Evolutionary conservation across 1,140 invertebrate species (phyloP).

Genomic region (Trichonephila inaurata): DNA sequence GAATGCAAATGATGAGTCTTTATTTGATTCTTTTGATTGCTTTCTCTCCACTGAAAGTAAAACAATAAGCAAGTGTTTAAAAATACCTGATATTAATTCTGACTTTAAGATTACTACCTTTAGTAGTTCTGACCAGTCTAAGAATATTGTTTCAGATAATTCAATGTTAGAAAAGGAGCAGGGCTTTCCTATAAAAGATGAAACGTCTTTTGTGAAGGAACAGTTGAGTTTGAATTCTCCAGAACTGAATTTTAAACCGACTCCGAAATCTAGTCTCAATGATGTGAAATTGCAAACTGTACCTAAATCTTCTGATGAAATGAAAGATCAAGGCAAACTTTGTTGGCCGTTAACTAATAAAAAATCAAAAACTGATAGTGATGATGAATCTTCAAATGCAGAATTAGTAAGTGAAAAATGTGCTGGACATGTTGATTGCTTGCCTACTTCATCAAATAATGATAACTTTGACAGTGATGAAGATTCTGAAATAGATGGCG

Average conservation of each 20-base stretch:
- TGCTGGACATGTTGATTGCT: conserved; percentile 82
- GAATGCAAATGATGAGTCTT: conserved; percentile 90
- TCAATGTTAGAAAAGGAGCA: conserved; percentile 3
- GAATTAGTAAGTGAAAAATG: conserved; percentile 46
- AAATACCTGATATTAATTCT: conserved; percentile 17
- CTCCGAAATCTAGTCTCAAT: conserved; percentile 36
- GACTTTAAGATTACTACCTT: conserved; percentile 35
- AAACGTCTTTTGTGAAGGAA: not conserved
- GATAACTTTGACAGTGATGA: conserved; percentile 89
- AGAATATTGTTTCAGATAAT: not conserved
- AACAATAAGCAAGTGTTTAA: conserved; percentile 18
- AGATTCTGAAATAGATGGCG: conserved; percentile 78
- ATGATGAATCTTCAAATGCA: not conserved
- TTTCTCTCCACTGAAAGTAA: conserved; percentile 20
- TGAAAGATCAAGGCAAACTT: conserved; percentile 58
- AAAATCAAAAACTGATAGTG: not conserved
- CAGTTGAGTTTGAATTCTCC: not conserved
- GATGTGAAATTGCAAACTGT: conserved; percentile 23
- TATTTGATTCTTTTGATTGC: conserved; percentile 78
- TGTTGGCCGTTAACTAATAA: not conserved
- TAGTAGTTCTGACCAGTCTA: conserved; percentile 15
- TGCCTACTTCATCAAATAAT: conserved; percentile 82
- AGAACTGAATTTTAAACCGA: conserved; percentile 46
- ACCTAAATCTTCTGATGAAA: conserved; percentile 59
- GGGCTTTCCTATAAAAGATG: not conserved